Evolutionary conservation across 2,888 invertebrate species (phyloP).

Genomic region (Clitarchus hookeri): DNA sequence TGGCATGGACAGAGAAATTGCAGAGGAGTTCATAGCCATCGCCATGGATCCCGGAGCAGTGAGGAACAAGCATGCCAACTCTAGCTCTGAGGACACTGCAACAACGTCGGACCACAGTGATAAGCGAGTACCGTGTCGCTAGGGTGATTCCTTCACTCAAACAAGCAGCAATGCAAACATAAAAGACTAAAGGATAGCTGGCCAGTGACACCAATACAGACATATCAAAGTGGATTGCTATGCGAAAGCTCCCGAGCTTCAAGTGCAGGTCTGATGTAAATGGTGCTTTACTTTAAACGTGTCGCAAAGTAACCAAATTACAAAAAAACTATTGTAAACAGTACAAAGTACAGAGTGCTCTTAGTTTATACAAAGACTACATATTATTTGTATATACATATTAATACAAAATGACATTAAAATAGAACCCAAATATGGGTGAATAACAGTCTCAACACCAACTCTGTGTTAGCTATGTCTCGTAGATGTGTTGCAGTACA

Average conservation of each 20-base stretch:
- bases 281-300: not conserved
- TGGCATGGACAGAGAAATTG: constrained; percentile 53
- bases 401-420: no score
- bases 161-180: not conserved
- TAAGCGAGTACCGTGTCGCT: not conserved
- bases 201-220: not conserved
- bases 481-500: no score
- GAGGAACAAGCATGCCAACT: not conserved
- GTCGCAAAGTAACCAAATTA: no score
- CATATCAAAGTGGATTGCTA: not conserved
- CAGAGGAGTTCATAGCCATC: constrained; percentile 54
- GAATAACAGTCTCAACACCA: no score
- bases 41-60: constrained; percentile 50
- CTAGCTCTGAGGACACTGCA: not conserved
- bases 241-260: no score
- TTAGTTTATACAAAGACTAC: no score
- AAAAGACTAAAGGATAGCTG: not conserved
- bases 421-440: no score
- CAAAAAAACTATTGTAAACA: no score
- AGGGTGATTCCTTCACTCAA: not conserved
- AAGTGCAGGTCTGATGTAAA: not conserved
- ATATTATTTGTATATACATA: no score
- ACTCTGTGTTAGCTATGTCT: no score
- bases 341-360: no score
- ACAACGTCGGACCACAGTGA: constrained; percentile 10